Base-by-base conservation (phyloP, 2,888 invertebrate species). In the Stegana nigrithorax region DNA sequence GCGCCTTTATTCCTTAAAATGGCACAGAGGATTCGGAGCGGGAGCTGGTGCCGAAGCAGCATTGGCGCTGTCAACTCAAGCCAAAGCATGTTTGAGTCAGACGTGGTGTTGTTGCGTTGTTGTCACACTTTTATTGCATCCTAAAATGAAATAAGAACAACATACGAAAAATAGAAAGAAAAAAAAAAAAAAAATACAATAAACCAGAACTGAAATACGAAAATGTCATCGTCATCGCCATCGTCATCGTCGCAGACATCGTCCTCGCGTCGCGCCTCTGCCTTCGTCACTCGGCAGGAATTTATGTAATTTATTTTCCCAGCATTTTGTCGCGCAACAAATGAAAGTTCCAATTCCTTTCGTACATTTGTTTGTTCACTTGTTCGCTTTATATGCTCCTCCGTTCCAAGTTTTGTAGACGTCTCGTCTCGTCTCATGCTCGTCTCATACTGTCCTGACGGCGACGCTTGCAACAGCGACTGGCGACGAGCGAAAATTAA, bases 141-240 rank as follows among this genome's bases (percentile, higher is more conserved):
- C 63, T 67, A 64, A 73, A 73, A 78, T 78, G 75, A 71, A 75
- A 77, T 73, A 72, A 72, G 67, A 69, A 72, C 62, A n/a, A n/a
- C 69, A 69, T 71, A 67, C 70, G 65, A 69, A 72, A 72, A 69
- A 66, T 50, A 59, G 63, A 66, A 60, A 39, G 17, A 39, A 39
- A 39, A 39, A 4, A 36, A 36, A 3, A 36, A n/a, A 36, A 36
- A 10, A n/a, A 14, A 29, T 17, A 53, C 27, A 53, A 53, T 8
- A 29, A 17, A 53, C 27, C 4, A 10, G 19, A 10, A 39, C 17
- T 14, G 36, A 55, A 32, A 32, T 21, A 19, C n/a, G 23, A 36
- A 21, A 17, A 55, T 12, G n/a, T 23, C 19, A 36, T 19, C 36
- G 36, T 55, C 53, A 55, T 32, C 14, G 36, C 36, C 53, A 55